Conservation (phyloP, 2,888 invertebrate species). For the Pediacus dermestoides region DNA sequence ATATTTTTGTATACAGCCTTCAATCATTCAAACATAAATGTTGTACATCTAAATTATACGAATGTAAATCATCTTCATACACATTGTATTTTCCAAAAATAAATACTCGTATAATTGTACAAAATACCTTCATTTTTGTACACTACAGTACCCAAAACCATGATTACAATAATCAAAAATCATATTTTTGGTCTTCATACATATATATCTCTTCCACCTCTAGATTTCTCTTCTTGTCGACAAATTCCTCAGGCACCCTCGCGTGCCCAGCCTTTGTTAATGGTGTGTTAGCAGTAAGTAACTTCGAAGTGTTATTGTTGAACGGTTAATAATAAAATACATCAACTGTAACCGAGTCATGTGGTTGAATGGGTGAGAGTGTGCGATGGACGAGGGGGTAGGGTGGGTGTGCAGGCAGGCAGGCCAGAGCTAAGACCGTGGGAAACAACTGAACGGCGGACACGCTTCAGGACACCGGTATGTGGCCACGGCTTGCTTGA, state of each 20-base stretch:
- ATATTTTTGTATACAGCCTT: no score
- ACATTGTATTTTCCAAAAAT: no score
- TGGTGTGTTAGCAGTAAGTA: constrained; percentile 6
- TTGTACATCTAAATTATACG: no score
- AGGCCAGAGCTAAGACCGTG: constrained; percentile 31
- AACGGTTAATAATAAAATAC: constrained; percentile 6
- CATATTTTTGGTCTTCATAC: no score
- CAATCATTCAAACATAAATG: no score
- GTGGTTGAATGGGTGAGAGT: constrained; percentile 1
- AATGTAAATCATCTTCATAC: no score
- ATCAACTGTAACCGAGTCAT: constrained; percentile 6
- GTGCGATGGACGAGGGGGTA: constrained; percentile 1
- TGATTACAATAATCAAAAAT: no score
- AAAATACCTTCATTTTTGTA: no score
- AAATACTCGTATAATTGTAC: no score
- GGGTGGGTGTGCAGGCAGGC: constrained; percentile 31
- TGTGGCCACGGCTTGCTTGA: constrained; percentile 36
- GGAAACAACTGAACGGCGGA: constrained; percentile 47
- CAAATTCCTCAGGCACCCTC: neutral
- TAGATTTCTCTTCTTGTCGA: constrained; percentile 1
- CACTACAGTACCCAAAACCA: no score
- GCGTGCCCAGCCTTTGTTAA: constrained; percentile 11
- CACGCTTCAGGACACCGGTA: constrained; percentile 43
- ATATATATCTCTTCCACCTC: no score
- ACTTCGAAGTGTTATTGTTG: constrained; percentile 4